These are phyloP conservation scores for Argentina silus DNA, from an alignment of 2,797 vertebrate species.

Conservation along the genomic window DNA sequence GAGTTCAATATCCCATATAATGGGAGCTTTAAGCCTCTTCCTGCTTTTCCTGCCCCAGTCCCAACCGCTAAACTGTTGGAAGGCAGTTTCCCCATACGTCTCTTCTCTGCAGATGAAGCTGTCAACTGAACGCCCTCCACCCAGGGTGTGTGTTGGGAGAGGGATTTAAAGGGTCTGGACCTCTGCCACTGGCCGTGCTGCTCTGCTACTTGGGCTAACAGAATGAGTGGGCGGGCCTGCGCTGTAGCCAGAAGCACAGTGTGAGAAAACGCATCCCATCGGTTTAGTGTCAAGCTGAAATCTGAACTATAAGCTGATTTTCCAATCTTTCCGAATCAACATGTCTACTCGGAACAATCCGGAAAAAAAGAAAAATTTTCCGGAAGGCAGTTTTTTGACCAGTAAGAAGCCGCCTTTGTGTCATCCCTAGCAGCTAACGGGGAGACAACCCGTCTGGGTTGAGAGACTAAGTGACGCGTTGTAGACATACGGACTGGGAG, in stretches of 20 bases:
- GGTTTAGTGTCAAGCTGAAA: not conserved
- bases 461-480: too few relatives aligned
- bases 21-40: not conserved
- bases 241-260: conserved; percentile 30
- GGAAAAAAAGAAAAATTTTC: not conserved
- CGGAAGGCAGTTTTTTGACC: not conserved
- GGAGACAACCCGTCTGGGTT: too few relatives aligned
- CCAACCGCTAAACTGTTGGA: conserved; percentile 18
- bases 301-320: not conserved
- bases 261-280: not conserved
- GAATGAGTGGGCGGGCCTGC: not conserved
- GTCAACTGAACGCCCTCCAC: conserved; percentile 28
- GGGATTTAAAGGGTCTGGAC: conserved; percentile 45
- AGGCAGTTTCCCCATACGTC: conserved; percentile 14
- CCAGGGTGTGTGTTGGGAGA: conserved; percentile 34
- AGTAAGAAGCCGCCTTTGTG: not conserved
- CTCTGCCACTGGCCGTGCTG: conserved; percentile 38
- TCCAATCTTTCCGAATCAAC: not conserved
- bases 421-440: not conserved
- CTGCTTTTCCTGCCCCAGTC: not conserved
- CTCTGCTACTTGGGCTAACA: conserved; percentile 31
- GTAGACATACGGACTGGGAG: too few relatives aligned
- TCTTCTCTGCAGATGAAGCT: conserved; percentile 27
- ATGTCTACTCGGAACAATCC: too few relatives aligned
- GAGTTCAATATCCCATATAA: not conserved